Conservation (phyloP, 2,113 vertebrate genomes). For the Corythornis cristatus region DNA sequence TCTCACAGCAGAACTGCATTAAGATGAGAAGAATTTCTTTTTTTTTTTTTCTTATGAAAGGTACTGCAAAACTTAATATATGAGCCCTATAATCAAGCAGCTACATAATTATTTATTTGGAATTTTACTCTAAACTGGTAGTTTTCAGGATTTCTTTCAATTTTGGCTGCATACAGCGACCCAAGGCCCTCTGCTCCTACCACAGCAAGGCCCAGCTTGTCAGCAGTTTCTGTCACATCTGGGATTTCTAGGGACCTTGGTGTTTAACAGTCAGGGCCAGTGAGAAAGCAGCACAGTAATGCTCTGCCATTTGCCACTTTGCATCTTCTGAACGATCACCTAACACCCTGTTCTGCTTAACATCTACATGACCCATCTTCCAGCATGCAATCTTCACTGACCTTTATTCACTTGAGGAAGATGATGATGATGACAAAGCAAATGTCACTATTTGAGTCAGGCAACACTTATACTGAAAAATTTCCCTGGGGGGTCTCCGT, state of each 20-base stretch:
- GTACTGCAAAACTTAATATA: neutral
- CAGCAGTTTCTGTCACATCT: neutral
- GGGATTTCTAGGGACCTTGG: fast-evolving
- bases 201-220: neutral
- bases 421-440: neutral
- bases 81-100: neutral
- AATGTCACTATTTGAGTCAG: neutral
- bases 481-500: neutral
- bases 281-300: neutral
- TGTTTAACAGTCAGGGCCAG: fast-evolving
- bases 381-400: neutral
- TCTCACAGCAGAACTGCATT: neutral
- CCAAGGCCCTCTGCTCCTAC: neutral
- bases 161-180: neutral
- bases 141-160: neutral
- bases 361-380: fast-evolving
- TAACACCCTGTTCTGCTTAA: neutral
- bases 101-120: neutral
- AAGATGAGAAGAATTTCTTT: neutral
- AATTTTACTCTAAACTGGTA: neutral
- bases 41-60: neutral
- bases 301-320: neutral
- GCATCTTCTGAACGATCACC: fast-evolving
- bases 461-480: neutral
- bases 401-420: neutral